Evolutionary conservation across 1,140 invertebrate genomes (phyloP).

Genomic region (Drosophila carrolli): DNA sequence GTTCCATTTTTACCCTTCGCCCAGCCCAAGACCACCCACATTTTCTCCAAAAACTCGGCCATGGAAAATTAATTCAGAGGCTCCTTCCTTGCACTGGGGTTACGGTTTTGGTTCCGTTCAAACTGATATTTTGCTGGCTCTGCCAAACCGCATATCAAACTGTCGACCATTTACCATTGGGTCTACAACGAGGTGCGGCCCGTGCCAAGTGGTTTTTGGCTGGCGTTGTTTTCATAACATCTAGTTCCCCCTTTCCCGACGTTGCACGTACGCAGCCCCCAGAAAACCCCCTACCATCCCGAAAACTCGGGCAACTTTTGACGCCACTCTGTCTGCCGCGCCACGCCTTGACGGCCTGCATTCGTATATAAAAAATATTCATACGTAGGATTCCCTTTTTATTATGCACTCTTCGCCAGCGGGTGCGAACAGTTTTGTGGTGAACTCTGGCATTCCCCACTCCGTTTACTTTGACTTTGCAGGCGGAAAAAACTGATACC

Average conservation of each 20-base stretch:
- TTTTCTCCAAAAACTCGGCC: constrained; percentile 52
- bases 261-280: constrained; percentile 14
- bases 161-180: constrained; percentile 78
- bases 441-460: constrained; percentile 22
- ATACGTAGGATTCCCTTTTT: constrained; percentile 73
- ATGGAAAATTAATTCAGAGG: constrained; percentile 74
- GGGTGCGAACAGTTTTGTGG: constrained; percentile 36
- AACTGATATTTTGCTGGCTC: constrained; percentile 80
- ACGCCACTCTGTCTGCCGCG: constrained; percentile 78
- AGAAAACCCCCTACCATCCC: background rate
- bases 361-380: constrained; percentile 62
- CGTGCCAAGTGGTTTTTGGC: constrained; percentile 80
- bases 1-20: constrained; percentile 15
- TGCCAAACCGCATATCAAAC: constrained; percentile 82
- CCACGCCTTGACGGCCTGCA: constrained; percentile 76
- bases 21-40: constrained; percentile 44
- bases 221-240: constrained; percentile 80
- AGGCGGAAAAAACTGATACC: constrained; percentile 13
- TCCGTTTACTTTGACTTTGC: background rate
- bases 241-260: constrained; percentile 1
- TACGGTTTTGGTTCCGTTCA: constrained; percentile 27
- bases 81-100: background rate
- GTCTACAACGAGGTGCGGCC: constrained; percentile 71
- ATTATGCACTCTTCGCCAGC: constrained; percentile 45
- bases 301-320: constrained; percentile 58